Evolutionary conservation across 2,888 invertebrate genomes (phyloP).

Genomic region (Priocnemis perturbator): DNA sequence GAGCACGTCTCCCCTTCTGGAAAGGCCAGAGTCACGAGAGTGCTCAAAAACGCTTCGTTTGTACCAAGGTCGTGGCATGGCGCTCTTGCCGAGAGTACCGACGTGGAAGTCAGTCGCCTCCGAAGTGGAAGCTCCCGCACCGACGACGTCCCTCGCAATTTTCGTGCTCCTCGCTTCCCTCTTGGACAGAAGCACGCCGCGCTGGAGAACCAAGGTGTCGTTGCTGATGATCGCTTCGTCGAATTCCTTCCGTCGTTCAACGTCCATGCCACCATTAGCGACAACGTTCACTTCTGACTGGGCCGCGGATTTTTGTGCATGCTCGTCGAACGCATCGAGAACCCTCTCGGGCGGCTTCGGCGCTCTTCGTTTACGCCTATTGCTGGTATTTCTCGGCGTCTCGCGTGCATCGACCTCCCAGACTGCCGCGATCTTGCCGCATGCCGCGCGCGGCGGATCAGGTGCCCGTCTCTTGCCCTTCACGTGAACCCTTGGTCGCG

Average conservation of each 20-base stretch:
- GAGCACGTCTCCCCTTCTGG: slow-evolving; percentile 58
- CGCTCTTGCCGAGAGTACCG: slow-evolving; percentile 46
- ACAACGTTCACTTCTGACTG: slow-evolving; percentile 22
- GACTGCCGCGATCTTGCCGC: slow-evolving; percentile 8
- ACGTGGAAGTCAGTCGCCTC: slow-evolving; percentile 32
- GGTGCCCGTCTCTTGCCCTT: slow-evolving; percentile 87
- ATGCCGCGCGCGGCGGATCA: slow-evolving; percentile 80
- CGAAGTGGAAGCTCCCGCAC: slow-evolving; percentile 4
- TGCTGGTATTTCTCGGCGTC: slow-evolving; percentile 36
- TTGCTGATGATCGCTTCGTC: slow-evolving; percentile 62
- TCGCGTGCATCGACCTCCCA: slow-evolving; percentile 45
- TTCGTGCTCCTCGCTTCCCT: slow-evolving; percentile 40
- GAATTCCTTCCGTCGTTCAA: slow-evolving; percentile 31
- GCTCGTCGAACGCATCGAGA: not conserved
- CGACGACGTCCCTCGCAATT: not conserved
- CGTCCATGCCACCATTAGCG: slow-evolving; percentile 48
- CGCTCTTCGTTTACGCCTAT: slow-evolving; percentile 76
- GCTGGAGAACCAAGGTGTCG: slow-evolving; percentile 69
- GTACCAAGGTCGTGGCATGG: slow-evolving; percentile 81
- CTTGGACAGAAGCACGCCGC: slow-evolving; percentile 65
- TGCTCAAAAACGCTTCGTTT: slow-evolving; percentile 77
- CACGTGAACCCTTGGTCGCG: slow-evolving; percentile 81
- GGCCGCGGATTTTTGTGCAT: not conserved
- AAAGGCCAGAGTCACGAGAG: slow-evolving; percentile 58
- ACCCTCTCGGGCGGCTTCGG: slow-evolving; percentile 76